Evolutionary conservation across 2,888 invertebrate species (phyloP).

Genomic region (Hemicrepidius hirtus): DNA sequence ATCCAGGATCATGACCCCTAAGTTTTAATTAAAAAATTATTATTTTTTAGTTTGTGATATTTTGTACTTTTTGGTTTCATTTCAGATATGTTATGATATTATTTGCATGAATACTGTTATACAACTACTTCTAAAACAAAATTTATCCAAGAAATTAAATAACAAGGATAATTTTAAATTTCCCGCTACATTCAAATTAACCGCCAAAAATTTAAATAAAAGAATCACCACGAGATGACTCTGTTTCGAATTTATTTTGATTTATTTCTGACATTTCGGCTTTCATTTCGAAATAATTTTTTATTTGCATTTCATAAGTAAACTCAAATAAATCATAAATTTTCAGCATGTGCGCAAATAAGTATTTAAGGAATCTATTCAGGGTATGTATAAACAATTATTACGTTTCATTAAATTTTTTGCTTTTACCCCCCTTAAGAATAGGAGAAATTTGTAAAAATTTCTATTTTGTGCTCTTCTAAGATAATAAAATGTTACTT

Average conservation of each 20-base stretch:
- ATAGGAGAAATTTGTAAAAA: too few species aligned
- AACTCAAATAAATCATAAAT: not conserved
- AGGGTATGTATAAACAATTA: not conserved
- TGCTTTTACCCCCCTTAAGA: not conserved
- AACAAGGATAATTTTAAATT: not conserved
- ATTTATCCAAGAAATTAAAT: too few species aligned
- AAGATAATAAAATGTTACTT: too few species aligned
- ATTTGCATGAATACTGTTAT: too few species aligned
- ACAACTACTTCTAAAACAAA: not conserved
- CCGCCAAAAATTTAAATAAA: not conserved
- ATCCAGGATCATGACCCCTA: constrained; percentile 38
- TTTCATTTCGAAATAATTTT: not conserved
- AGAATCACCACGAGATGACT: not conserved
- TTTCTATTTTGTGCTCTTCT: too few species aligned
- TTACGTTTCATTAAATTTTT: not conserved
- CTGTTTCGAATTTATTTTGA: constrained; percentile 1
- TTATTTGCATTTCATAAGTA: not conserved
- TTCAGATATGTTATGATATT: too few species aligned
- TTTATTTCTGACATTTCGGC: not conserved
- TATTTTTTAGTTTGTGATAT: constrained; percentile 6
- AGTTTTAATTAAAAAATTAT: constrained; percentile 4
- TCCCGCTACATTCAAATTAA: not conserved
- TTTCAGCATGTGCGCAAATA: constrained; percentile 5
- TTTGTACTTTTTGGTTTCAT: not conserved
- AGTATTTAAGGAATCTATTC: not conserved